Percentiles rank a stretch among this genome's conserved stretches.
phyloP scores from a whole-genome alignment of 2,113 vertebrate species.

The Romanogobio albipinnatus region DNA sequence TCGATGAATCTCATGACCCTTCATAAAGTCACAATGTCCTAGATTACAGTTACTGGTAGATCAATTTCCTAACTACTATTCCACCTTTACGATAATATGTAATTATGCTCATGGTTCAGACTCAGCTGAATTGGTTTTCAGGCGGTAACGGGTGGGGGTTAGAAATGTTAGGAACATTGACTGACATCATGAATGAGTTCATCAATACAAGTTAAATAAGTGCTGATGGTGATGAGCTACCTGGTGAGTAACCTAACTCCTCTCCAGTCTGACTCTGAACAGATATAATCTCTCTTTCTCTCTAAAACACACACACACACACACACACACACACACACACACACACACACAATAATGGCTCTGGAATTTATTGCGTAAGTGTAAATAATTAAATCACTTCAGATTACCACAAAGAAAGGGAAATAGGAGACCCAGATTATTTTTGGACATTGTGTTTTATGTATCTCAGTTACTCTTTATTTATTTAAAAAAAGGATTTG shows the following conservation, averaged over 20 bases:
- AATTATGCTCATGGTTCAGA: neutral
- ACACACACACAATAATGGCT: neutral
- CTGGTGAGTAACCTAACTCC: conserved; percentile 24
- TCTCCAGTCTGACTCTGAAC: neutral
- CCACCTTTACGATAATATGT: neutral
- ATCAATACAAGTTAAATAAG: conserved; percentile 32
- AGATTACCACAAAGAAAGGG: neutral
- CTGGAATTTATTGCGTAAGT: neutral
- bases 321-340: no score
- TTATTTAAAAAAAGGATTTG: neutral
- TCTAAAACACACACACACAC: neutral
- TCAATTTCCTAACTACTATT: neutral
- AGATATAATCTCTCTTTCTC: neutral
- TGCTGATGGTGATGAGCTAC: conserved; percentile 22
- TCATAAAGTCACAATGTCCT: neutral
- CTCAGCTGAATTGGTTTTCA: neutral
- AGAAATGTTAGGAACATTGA: conserved; percentile 36
- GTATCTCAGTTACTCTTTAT: neutral
- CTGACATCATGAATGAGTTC: conserved; percentile 26
- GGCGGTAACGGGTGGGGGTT: neutral
- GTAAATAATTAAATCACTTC: neutral
- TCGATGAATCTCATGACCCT: neutral
- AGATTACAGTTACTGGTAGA: neutral
- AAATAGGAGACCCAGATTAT: neutral
- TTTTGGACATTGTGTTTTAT: neutral